These are phyloP conservation scores for Hermaeophaga mercurialis DNA, from an alignment of 2,888 invertebrate species.

Conservation along the genomic window DNA sequence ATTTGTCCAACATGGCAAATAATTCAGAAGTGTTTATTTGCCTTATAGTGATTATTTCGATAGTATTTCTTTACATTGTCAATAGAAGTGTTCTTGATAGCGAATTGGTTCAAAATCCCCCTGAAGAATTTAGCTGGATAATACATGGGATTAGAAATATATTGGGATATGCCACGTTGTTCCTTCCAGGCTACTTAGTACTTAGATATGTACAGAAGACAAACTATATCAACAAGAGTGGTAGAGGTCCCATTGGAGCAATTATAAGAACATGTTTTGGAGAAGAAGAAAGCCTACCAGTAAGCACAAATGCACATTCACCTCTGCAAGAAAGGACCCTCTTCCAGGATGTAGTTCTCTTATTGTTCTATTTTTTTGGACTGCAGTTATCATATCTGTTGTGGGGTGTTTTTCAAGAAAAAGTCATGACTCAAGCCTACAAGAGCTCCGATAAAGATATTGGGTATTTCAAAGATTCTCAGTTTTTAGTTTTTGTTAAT, in stretches of 20 bases:
- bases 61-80: slow-evolving; percentile 43
- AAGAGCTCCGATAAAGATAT: slow-evolving; percentile 66
- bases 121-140: slow-evolving; percentile 72
- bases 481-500: slow-evolving; percentile 96
- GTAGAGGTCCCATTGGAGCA: slow-evolving; percentile 57
- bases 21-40: slow-evolving; percentile 56
- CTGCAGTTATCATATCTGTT: slow-evolving; percentile 89
- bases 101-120: slow-evolving; percentile 57
- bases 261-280: slow-evolving; percentile 62
- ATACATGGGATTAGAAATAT: slow-evolving; percentile 79
- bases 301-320: slow-evolving; percentile 33
- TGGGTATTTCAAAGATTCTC: slow-evolving; percentile 87
- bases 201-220: slow-evolving; percentile 79
- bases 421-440: slow-evolving; percentile 92
- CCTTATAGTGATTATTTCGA: slow-evolving; percentile 39
- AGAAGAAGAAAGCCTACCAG: slow-evolving; percentile 57
- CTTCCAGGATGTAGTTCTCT: slow-evolving; percentile 64
- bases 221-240: slow-evolving; percentile 79
- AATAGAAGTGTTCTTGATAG: slow-evolving; percentile 48
- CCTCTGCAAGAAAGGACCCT: slow-evolving; percentile 55
- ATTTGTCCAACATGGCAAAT: slow-evolving; percentile 46
- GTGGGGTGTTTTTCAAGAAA: slow-evolving; percentile 97
- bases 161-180: slow-evolving; percentile 85
- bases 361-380: slow-evolving; percentile 83
- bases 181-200: slow-evolving; percentile 83